These are phyloP conservation scores for Phoebastria nigripes DNA, from an alignment of 2,797 vertebrate species.

Conservation along the genomic window DNA sequence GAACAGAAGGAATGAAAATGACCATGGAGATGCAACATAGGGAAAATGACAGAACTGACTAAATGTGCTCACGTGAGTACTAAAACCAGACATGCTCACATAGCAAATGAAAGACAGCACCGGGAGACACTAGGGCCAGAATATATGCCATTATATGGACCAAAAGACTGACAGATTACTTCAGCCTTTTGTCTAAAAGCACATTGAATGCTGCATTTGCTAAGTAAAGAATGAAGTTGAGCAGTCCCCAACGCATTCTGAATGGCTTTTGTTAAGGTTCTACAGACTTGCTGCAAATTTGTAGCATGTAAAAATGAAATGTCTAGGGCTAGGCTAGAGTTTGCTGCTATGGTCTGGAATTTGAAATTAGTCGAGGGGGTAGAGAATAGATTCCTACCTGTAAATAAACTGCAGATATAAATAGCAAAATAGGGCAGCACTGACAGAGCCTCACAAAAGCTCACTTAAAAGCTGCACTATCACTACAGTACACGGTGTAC, in stretches of 20 bases:
- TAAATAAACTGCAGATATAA: slow-evolving; percentile 42
- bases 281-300: slow-evolving; percentile 20
- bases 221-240: slow-evolving; percentile 53
- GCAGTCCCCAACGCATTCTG: not conserved
- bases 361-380: not conserved
- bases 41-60: slow-evolving; percentile 81
- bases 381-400: slow-evolving; percentile 47
- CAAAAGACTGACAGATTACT: slow-evolving; percentile 32
- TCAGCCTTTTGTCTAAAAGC: slow-evolving; percentile 56
- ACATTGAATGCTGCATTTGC: slow-evolving; percentile 43
- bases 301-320: not conserved
- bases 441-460: slow-evolving; percentile 35
- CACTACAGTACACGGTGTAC: slow-evolving; percentile 26
- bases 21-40: slow-evolving; percentile 84
- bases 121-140: not conserved
- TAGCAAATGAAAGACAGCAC: slow-evolving; percentile 66
- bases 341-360: not conserved
- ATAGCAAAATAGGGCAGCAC: slow-evolving; percentile 7
- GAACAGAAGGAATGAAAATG: slow-evolving; percentile 88
- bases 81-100: slow-evolving; percentile 61
- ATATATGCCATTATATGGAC: slow-evolving; percentile 27
- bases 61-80: slow-evolving; percentile 66
- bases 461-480: slow-evolving; percentile 47
- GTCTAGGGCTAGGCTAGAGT: not conserved
- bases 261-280: slow-evolving; percentile 62